Percentiles rank a stretch among this genome's conserved stretches.
These are phyloP conservation scores for Leptopilina syphax DNA, from an alignment of 2,888 invertebrate genomes.

Conservation along the genomic window DNA sequence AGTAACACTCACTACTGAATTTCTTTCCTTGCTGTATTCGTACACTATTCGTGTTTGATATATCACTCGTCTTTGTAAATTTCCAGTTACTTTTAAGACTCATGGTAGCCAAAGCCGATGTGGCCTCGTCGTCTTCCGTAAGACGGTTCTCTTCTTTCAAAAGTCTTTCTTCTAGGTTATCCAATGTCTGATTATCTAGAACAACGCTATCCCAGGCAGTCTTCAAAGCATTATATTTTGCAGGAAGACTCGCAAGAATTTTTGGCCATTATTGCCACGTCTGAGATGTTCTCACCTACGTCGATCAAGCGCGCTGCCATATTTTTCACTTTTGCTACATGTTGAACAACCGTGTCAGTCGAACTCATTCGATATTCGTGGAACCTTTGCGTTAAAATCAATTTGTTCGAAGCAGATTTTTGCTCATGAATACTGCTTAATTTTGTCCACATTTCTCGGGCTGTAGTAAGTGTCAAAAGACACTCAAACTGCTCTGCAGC, in stretches of 20 bases:
- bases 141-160: conserved; percentile 53
- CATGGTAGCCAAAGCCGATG: conserved; percentile 34
- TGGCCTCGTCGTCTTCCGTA: conserved; percentile 10
- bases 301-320: no score
- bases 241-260: no score
- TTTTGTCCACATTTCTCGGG: conserved; percentile 58
- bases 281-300: no score
- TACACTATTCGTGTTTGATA: not conserved
- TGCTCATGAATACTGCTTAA: conserved; percentile 57
- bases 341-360: no score
- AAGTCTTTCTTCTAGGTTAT: conserved; percentile 51
- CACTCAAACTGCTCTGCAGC: conserved; percentile 53
- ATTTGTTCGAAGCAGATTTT: no score
- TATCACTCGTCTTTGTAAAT: not conserved
- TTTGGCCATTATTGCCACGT: no score
- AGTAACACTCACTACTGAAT: conserved; percentile 31
- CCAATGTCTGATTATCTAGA: no score
- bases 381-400: no score
- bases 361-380: no score
- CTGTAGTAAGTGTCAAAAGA: conserved; percentile 55
- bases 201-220: no score
- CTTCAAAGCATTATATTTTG: no score
- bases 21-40: not conserved
- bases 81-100: not conserved
- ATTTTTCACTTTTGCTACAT: no score